phyloP scores from a whole-genome alignment of 2,888 invertebrate species.

The Parnassius glacialis region DNA sequence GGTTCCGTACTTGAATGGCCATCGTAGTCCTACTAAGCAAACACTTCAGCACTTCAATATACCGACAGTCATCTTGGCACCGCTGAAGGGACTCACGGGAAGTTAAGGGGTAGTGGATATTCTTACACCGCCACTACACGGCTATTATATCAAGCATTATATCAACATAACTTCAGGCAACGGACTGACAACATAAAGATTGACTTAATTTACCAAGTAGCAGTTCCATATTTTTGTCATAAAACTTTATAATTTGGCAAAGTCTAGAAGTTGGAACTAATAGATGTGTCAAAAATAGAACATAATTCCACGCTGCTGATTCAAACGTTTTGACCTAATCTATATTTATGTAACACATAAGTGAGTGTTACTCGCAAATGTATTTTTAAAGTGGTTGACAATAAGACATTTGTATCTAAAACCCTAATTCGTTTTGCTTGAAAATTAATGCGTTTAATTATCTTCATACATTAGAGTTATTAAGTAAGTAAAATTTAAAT shows the following conservation, averaged over 20 bases:
- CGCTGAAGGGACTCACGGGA: too few relatives aligned
- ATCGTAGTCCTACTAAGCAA: too few relatives aligned
- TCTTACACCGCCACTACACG: too few relatives aligned
- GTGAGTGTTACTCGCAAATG: constrained; percentile 11
- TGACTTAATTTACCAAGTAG: constrained; percentile 41
- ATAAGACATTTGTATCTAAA: neutral
- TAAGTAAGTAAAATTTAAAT: too few relatives aligned
- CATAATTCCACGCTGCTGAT: constrained; percentile 63
- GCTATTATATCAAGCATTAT: neutral
- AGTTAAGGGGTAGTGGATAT: too few relatives aligned
- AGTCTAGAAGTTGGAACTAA: constrained; percentile 58
- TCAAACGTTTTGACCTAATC: constrained; percentile 44
- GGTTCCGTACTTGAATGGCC: too few relatives aligned
- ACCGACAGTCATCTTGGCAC: too few relatives aligned
- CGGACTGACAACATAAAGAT: constrained; percentile 14
- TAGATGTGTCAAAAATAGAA: constrained; percentile 68
- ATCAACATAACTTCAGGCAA: constrained; percentile 10
- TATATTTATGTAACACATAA: constrained; percentile 30
- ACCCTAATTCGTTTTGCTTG: too few relatives aligned
- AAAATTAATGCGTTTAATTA: too few relatives aligned
- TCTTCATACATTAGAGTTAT: too few relatives aligned
- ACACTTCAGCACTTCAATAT: too few relatives aligned
- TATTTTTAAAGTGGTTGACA: neutral
- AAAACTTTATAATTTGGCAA: constrained; percentile 74
- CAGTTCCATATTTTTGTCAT: constrained; percentile 70